These are phyloP conservation scores for Epizoanthus scotinus DNA, from an alignment of 92 coral and sea anemone species.

Conservation along the genomic window DNA sequence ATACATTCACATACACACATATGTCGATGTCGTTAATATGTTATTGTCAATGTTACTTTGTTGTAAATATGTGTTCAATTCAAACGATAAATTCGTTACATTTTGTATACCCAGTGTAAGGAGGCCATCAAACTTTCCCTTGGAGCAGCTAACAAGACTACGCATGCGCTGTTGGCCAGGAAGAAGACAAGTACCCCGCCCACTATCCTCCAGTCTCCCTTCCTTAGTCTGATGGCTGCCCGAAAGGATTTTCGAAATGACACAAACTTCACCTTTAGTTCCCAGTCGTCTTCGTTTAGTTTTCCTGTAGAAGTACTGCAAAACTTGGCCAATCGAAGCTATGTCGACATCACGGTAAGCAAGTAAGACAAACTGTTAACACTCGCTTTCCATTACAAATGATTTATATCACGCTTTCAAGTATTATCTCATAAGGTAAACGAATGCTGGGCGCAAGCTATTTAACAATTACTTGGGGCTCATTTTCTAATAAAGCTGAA, in stretches of 20 bases:
- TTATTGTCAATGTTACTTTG: too few species aligned
- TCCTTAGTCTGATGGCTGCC: neutral
- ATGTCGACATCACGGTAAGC: conserved; percentile 29
- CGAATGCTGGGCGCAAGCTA: too few species aligned
- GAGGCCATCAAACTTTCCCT: conserved; percentile 3
- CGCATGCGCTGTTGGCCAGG: conserved; percentile 24
- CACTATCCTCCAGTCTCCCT: conserved; percentile 4
- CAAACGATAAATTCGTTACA: neutral
- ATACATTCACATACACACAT: neutral
- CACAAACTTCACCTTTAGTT: conserved; percentile 2
- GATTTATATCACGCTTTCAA: too few species aligned
- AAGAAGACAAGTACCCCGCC: conserved; percentile 6
- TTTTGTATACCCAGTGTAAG: neutral
- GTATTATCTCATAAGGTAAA: too few species aligned
- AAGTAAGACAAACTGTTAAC: too few species aligned
- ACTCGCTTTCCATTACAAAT: too few species aligned
- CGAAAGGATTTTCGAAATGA: neutral
- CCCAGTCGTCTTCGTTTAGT: conserved; percentile 1
- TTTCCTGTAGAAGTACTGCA: conserved; percentile 16
- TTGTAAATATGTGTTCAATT: neutral
- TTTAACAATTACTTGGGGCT: too few species aligned
- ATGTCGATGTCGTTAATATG: neutral
- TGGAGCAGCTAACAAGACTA: conserved; percentile 20
- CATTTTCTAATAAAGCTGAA: too few species aligned
- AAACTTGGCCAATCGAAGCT: conserved; percentile 13